phyloP scores from a whole-genome alignment of 2,797 vertebrate species.

The Ara ararauna region DNA sequence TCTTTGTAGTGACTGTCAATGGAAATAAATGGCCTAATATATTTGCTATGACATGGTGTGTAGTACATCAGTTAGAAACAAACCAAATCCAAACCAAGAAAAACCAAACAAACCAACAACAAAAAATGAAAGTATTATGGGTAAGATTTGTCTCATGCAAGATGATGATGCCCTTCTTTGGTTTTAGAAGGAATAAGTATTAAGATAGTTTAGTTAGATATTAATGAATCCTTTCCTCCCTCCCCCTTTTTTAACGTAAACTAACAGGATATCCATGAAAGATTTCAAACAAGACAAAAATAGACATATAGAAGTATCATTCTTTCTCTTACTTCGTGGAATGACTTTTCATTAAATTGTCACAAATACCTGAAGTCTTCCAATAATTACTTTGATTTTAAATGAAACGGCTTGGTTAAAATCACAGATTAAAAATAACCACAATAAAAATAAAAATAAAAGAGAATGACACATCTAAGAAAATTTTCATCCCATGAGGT shows the following conservation, averaged over 20 bases:
- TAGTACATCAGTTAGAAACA: not conserved
- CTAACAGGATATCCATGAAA: not conserved
- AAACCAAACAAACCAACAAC: not conserved
- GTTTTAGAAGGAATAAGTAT: not conserved
- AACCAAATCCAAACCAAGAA: not conserved
- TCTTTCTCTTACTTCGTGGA: not conserved
- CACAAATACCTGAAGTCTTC: not conserved
- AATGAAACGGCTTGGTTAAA: not conserved
- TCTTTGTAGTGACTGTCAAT: not conserved
- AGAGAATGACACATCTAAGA: not conserved
- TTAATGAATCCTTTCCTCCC: accelerated
- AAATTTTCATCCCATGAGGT: not conserved
- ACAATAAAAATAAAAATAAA: not conserved
- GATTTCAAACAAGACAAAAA: not conserved
- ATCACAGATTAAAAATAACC: not conserved
- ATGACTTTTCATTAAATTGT: not conserved
- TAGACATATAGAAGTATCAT: not conserved
- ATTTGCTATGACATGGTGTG: accelerated
- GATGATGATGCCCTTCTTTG: not conserved
- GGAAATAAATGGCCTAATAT: accelerated
- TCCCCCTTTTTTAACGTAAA: not conserved
- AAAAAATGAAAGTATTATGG: not conserved
- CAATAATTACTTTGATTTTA: not conserved
- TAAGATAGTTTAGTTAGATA: not conserved
- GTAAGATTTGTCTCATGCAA: not conserved